These are phyloP conservation scores for Alaudala cheleensis DNA, from an alignment of 2,113 vertebrate genomes.

Conservation along the genomic window DNA sequence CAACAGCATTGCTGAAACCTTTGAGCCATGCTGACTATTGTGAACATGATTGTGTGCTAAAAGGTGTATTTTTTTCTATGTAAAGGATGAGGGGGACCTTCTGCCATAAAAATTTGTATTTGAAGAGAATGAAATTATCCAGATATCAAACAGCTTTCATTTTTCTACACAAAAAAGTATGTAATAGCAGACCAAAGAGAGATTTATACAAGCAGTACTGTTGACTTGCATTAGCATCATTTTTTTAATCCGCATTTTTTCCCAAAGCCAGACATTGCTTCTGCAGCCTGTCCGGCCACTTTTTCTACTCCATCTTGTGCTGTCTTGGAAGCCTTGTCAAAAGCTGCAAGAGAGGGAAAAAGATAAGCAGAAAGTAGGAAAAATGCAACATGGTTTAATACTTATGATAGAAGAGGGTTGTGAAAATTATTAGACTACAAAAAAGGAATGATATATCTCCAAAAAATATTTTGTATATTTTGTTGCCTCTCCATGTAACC, in stretches of 20 bases:
- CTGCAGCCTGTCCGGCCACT: slow-evolving; percentile 33
- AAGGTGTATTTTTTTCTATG: background rate
- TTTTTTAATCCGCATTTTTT: slow-evolving; percentile 65
- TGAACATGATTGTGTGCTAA: background rate
- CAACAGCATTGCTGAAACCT: background rate
- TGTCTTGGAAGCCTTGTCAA: slow-evolving; percentile 51
- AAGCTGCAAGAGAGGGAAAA: slow-evolving; percentile 31
- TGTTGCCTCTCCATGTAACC: background rate
- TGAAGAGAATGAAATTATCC: background rate
- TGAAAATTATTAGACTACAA: background rate
- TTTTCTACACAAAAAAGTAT: background rate
- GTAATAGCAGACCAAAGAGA: background rate
- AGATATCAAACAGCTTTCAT: background rate
- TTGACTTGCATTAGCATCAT: slow-evolving; percentile 12
- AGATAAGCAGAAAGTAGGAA: background rate
- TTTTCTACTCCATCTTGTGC: slow-evolving; percentile 54
- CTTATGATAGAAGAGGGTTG: background rate
- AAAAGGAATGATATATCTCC: background rate
- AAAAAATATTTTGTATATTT: background rate
- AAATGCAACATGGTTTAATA: background rate
- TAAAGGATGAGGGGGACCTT: background rate
- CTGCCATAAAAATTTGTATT: background rate
- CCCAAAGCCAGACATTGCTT: slow-evolving; percentile 46
- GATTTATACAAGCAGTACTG: background rate
- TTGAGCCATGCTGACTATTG: background rate